phyloP scores from a whole-genome alignment of 2,888 invertebrate genomes.

The Amblyjoppa proteus region DNA sequence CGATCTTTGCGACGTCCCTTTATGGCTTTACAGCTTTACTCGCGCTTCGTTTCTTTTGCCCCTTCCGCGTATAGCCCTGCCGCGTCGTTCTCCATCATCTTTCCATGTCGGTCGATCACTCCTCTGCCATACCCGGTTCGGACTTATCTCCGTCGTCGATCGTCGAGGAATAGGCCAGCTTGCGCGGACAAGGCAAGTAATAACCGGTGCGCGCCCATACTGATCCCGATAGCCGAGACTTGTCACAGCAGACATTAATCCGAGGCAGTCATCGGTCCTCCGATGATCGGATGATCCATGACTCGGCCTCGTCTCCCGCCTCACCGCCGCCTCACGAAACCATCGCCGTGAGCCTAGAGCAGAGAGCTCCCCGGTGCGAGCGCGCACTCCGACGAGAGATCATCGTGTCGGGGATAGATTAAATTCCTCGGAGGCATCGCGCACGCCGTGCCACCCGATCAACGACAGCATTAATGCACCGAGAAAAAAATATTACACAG shows the following conservation, averaged over 20 bases:
- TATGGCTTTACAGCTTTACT: neutral
- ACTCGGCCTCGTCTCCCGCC: neutral
- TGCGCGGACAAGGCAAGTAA: slow-evolving; percentile 20
- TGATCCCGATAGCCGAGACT: slow-evolving; percentile 6
- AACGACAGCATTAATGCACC: too few relatives aligned
- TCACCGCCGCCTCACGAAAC: neutral
- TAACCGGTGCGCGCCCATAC: neutral
- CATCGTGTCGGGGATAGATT: slow-evolving; percentile 27
- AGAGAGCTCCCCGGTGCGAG: slow-evolving; percentile 36
- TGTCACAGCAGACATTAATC: slow-evolving; percentile 1
- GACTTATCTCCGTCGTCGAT: slow-evolving; percentile 24
- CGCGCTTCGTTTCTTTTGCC: slow-evolving; percentile 6
- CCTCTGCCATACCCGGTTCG: neutral
- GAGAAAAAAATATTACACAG: too few relatives aligned
- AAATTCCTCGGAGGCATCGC: slow-evolving; percentile 46
- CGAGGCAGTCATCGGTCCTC: neutral
- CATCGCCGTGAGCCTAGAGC: slow-evolving; percentile 8
- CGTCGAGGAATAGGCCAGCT: slow-evolving; percentile 25
- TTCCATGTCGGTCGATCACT: slow-evolving; percentile 35
- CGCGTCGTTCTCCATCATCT: slow-evolving; percentile 26
- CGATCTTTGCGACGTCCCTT: neutral
- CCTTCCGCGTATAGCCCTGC: neutral
- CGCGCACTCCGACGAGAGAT: slow-evolving; percentile 35
- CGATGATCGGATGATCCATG: neutral
- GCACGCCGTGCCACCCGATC: slow-evolving; percentile 14